Conservation (phyloP, 2,888 invertebrate species). For the Torymus aiolomorphi region DNA sequence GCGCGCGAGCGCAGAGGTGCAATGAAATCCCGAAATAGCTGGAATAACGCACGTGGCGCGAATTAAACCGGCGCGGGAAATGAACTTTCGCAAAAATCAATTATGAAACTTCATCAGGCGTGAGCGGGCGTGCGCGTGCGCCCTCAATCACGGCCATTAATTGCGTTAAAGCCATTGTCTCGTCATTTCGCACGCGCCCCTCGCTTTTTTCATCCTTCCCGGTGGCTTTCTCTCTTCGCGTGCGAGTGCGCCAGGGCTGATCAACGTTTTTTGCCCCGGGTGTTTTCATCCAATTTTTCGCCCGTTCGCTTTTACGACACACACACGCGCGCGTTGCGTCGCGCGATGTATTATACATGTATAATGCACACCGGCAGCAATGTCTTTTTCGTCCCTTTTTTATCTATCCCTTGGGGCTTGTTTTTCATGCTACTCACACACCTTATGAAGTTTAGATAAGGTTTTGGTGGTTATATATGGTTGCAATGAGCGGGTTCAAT, state of each 20-base stretch:
- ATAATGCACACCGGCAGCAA: background rate
- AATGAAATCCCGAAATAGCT: constrained; percentile 20
- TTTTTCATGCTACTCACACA: constrained; percentile 12
- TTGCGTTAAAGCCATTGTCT: constrained; percentile 34
- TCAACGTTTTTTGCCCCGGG: constrained; percentile 1
- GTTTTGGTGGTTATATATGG: background rate
- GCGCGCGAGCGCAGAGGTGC: background rate
- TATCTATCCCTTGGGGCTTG: background rate
- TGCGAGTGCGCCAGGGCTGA: background rate
- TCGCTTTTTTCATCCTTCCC: too few species aligned
- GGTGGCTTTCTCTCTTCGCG: too few species aligned
- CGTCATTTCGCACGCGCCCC: constrained; percentile 11
- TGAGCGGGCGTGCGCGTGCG: constrained; percentile 24
- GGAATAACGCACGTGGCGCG: background rate
- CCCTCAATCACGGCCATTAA: constrained; percentile 32
- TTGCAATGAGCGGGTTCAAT: background rate
- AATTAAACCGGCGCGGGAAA: constrained; percentile 22
- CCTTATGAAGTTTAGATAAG: constrained; percentile 24
- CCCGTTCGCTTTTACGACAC: background rate
- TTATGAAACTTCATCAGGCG: constrained; percentile 46
- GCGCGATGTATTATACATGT: background rate
- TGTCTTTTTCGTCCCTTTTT: constrained; percentile 1
- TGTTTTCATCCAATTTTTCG: constrained; percentile 26
- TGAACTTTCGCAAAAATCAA: constrained; percentile 37
- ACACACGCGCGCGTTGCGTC: background rate